Evolutionary conservation across 2,113 vertebrate species (phyloP).

Genomic region (Leucosticte australis): DNA sequence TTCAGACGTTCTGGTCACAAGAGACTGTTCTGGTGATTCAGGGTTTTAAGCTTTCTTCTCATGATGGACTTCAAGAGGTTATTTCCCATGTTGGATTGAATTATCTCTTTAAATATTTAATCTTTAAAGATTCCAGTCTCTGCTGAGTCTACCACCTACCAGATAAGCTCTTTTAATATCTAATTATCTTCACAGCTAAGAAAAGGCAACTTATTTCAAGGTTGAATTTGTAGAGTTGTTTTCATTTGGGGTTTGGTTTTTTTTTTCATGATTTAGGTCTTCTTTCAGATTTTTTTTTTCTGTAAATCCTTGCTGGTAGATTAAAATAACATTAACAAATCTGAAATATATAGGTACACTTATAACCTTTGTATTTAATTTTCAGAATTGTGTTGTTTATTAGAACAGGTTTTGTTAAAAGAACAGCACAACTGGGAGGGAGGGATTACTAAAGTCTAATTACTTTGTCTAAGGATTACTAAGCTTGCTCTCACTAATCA

Average conservation of each 20-base stretch:
- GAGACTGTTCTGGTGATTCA: neutral
- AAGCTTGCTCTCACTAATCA: neutral
- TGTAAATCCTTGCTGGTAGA: neutral
- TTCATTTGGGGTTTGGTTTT: neutral
- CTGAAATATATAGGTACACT: neutral
- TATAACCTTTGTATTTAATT: neutral
- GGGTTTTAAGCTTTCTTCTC: accelerated
- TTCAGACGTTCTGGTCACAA: neutral
- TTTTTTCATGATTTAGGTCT: neutral
- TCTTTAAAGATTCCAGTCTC: neutral
- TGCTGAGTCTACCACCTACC: neutral
- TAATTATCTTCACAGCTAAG: neutral
- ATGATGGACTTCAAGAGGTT: neutral
- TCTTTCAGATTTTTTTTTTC: neutral
- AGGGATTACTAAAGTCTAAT: neutral
- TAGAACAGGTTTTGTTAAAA: neutral
- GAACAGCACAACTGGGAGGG: neutral
- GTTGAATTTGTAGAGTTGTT: neutral
- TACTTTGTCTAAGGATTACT: neutral
- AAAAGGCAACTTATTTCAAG: neutral
- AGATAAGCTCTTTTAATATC: neutral
- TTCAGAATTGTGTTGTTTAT: neutral
- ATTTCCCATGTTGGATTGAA: neutral
- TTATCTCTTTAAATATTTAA: neutral
- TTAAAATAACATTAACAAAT: neutral